These are phyloP conservation scores for Enoplosus armatus DNA, from an alignment of 2,797 vertebrate genomes.

Conservation along the genomic window DNA sequence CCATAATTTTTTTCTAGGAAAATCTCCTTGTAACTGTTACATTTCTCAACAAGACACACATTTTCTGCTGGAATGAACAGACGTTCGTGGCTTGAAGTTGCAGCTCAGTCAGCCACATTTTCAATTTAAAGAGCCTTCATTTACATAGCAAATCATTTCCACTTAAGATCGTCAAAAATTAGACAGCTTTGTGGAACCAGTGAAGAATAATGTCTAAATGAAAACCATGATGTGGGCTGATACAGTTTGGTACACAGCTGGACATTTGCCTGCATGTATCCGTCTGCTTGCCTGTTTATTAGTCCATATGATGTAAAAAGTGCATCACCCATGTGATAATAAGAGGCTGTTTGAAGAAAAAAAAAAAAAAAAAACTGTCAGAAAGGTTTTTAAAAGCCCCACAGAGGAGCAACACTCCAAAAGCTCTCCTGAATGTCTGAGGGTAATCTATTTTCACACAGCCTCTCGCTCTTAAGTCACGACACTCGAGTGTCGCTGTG, in stretches of 20 bases:
- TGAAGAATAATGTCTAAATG: background rate
- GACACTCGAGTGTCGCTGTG: slow-evolving; percentile 52
- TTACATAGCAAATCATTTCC: slow-evolving; percentile 10
- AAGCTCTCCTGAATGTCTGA: slow-evolving; percentile 54
- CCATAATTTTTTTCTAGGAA: slow-evolving; percentile 14
- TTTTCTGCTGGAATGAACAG: slow-evolving; percentile 25
- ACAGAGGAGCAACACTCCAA: slow-evolving; percentile 41
- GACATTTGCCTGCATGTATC: slow-evolving; percentile 17
- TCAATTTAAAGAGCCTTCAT: slow-evolving; percentile 19
- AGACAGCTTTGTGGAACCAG: background rate
- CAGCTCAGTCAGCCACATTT: slow-evolving; percentile 19
- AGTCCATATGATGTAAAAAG: slow-evolving; percentile 47
- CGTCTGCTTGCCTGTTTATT: slow-evolving; percentile 25
- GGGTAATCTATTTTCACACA: slow-evolving; percentile 64
- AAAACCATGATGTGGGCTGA: background rate
- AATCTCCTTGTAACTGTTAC: slow-evolving; percentile 22
- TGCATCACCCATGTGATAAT: slow-evolving; percentile 42
- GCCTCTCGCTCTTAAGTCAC: slow-evolving; percentile 52
- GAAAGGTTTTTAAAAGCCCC: slow-evolving; percentile 25
- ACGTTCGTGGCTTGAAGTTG: background rate
- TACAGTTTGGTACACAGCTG: background rate
- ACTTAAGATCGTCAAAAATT: slow-evolving; percentile 1
- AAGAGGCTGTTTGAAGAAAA: slow-evolving; percentile 37
- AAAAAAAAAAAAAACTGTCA: slow-evolving; percentile 50
- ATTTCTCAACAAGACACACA: slow-evolving; percentile 21